These are phyloP conservation scores for Sebastes matsubarae DNA, from an alignment of 2,797 vertebrate species.

Conservation along the genomic window DNA sequence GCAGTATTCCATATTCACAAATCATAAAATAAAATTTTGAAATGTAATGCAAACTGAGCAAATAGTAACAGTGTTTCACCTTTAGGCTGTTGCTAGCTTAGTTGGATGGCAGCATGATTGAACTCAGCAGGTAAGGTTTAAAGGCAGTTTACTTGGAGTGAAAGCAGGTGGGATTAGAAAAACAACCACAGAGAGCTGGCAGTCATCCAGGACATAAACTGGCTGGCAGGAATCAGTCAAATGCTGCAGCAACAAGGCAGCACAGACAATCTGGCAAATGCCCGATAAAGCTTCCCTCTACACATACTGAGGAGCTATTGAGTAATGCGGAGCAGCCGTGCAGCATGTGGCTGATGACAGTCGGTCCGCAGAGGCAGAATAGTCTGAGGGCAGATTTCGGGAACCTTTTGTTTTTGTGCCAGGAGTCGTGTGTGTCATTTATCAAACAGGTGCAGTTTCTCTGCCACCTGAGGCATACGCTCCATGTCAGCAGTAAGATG, in stretches of 20 bases:
- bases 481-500: neutral
- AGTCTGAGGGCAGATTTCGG: neutral
- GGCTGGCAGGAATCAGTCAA: neutral
- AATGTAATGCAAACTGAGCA: neutral
- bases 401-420: neutral
- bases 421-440: neutral
- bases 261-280: neutral
- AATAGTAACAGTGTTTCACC: neutral
- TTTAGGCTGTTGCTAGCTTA: neutral
- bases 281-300: neutral
- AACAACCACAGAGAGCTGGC: slow-evolving; percentile 2
- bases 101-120: neutral
- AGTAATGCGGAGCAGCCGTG: slow-evolving; percentile 14
- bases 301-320: neutral
- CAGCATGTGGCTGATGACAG: slow-evolving; percentile 17
- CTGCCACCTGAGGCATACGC: neutral
- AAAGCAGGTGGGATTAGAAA: neutral
- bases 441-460: neutral
- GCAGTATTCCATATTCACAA: neutral
- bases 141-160: neutral
- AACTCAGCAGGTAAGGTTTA: neutral
- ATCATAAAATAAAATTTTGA: neutral
- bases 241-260: neutral
- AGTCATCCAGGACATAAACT: neutral
- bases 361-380: neutral